These are phyloP conservation scores for Sialis lutaria DNA, from an alignment of 2,888 invertebrate genomes.

Conservation along the genomic window DNA sequence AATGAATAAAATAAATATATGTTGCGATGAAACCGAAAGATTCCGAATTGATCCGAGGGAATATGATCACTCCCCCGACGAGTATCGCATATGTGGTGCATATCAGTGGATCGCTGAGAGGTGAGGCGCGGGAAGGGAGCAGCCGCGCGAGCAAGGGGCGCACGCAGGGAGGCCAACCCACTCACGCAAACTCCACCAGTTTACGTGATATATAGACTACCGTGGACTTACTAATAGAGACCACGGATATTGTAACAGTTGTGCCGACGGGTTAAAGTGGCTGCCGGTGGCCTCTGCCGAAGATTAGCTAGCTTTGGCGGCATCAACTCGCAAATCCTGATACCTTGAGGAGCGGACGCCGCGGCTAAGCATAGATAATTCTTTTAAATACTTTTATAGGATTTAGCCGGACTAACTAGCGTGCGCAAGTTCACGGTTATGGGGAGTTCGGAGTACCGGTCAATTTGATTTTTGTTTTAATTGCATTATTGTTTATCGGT, in stretches of 20 bases:
- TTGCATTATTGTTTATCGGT: constrained; percentile 10
- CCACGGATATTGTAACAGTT: not conserved
- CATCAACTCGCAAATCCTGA: constrained; percentile 19
- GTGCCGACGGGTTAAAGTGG: not conserved
- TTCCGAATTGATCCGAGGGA: no score
- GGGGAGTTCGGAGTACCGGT: constrained; percentile 6
- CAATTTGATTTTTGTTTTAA: constrained; percentile 1
- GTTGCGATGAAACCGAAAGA: no score
- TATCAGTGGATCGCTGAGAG: no score
- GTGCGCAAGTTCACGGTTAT: constrained; percentile 11
- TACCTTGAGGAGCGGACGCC: constrained; percentile 13
- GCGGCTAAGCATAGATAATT: constrained; percentile 53
- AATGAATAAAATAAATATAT: no score
- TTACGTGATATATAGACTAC: not conserved
- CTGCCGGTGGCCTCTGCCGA: not conserved
- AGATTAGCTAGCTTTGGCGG: constrained; percentile 18
- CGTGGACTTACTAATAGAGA: not conserved
- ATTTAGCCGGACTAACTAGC: constrained; percentile 18
- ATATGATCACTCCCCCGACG: no score
- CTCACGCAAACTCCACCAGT: no score
- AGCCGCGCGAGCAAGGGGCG: no score
- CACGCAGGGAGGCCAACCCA: no score
- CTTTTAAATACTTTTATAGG: constrained; percentile 52
- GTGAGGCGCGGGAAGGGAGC: no score
- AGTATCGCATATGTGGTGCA: no score